Percentiles rank a stretch among this genome's conserved stretches.
phyloP scores from a whole-genome alignment of 1,140 invertebrate species.

The Bombus pascuorum region DNA sequence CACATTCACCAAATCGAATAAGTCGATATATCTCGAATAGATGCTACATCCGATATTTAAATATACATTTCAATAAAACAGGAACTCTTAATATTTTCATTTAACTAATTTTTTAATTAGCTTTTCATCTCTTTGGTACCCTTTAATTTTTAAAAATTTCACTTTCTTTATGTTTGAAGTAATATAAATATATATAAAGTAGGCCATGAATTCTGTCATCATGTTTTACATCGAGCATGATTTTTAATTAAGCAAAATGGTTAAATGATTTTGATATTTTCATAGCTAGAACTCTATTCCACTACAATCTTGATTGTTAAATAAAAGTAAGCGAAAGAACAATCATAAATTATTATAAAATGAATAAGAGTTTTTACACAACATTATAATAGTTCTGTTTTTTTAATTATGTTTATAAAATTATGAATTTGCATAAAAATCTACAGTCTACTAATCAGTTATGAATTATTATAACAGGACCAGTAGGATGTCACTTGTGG shows the following conservation, averaged over 20 bases:
- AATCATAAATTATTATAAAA: neutral
- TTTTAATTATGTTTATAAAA: no score
- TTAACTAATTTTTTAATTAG: neutral
- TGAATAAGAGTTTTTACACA: neutral
- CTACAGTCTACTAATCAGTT: no score
- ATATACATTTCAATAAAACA: slow-evolving; percentile 5
- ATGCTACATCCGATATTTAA: slow-evolving; percentile 24
- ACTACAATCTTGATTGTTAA: neutral
- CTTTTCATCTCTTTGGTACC: neutral
- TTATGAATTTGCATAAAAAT: no score
- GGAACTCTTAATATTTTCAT: neutral
- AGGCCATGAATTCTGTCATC: slow-evolving; percentile 4
- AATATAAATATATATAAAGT: neutral
- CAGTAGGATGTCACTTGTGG: slow-evolving; percentile 45
- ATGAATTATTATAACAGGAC: slow-evolving; percentile 30
- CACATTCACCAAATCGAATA: neutral
- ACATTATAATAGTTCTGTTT: neutral
- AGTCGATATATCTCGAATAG: slow-evolving; percentile 14
- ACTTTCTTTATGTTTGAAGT: neutral
- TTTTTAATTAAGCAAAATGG: slow-evolving; percentile 22
- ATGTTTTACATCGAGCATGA: neutral
- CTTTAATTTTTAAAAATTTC: neutral
- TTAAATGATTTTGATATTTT: slow-evolving; percentile 29
- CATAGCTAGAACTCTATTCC: neutral
- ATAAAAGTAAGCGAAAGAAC: neutral